Conservation (phyloP, 2,113 vertebrate species). For the Alethe castanea region DNA sequence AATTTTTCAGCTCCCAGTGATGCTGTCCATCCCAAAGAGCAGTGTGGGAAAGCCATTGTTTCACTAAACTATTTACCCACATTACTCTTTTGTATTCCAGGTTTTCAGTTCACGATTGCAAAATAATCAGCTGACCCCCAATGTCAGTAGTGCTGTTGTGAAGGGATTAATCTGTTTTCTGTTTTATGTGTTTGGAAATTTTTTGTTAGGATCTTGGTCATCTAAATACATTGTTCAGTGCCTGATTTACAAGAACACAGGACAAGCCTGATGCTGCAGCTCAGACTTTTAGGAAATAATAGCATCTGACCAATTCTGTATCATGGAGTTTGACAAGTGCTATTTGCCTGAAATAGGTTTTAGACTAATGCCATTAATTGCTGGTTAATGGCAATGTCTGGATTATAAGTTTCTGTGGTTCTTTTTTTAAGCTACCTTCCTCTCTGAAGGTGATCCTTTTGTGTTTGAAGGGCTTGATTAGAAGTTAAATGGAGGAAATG, state of each 20-base stretch:
- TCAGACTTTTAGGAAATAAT: background rate
- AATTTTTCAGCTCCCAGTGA: background rate
- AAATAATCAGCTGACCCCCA: constrained; percentile 58
- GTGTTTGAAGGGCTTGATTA: background rate
- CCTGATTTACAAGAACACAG: background rate
- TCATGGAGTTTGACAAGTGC: background rate
- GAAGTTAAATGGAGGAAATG: background rate
- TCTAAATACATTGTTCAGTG: constrained; percentile 39
- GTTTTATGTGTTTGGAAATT: constrained; percentile 5
- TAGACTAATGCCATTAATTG: background rate
- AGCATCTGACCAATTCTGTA: background rate
- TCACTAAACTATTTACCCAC: constrained; percentile 53
- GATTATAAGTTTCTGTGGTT: background rate
- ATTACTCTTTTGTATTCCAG: constrained; percentile 47
- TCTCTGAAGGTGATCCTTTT: background rate
- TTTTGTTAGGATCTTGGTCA: constrained; percentile 44
- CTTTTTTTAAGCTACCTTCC: background rate
- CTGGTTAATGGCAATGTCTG: background rate
- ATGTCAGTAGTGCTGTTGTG: constrained; percentile 42
- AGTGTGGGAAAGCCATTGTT: constrained; percentile 56
- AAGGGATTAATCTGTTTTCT: constrained; percentile 62
- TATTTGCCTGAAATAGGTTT: background rate
- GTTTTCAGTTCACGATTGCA: constrained; percentile 38
- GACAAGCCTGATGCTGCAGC: background rate
- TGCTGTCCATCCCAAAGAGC: constrained; percentile 3